Conservation (phyloP, 2,113 vertebrate species). For the Callipepla californica region DNA sequence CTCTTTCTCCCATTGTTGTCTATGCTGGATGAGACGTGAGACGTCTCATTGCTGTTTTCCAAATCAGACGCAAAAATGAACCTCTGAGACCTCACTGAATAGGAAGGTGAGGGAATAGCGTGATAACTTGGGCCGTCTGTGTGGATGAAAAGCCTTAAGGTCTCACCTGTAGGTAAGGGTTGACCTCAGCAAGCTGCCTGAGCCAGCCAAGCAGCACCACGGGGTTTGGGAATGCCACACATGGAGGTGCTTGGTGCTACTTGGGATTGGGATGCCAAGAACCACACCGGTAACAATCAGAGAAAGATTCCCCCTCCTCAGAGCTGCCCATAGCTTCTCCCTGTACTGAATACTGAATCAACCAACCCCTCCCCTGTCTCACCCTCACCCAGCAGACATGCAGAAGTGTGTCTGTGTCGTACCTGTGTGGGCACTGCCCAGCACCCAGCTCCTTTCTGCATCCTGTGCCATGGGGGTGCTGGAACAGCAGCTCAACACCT, state of each 20-base stretch:
- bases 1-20: neutral
- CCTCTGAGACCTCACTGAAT: conserved; percentile 28
- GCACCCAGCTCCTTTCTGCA: neutral
- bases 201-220: neutral
- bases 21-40: neutral
- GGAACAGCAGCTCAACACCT: conserved; percentile 63
- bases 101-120: neutral
- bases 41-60: neutral
- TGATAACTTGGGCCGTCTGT: neutral
- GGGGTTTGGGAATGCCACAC: neutral
- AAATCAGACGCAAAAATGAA: neutral
- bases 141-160: neutral
- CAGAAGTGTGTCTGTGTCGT: too few species aligned
- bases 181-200: neutral
- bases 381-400: neutral
- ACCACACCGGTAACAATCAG: neutral
- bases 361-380: neutral
- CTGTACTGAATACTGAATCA: neutral
- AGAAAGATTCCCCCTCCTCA: conserved; percentile 3
- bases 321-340: neutral
- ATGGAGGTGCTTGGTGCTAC: neutral
- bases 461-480: neutral
- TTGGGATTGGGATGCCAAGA: neutral
- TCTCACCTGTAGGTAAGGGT: neutral
- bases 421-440: neutral